Conservation (phyloP, 2,888 invertebrate genomes). For the Polydrusus pterygomalis region DNA sequence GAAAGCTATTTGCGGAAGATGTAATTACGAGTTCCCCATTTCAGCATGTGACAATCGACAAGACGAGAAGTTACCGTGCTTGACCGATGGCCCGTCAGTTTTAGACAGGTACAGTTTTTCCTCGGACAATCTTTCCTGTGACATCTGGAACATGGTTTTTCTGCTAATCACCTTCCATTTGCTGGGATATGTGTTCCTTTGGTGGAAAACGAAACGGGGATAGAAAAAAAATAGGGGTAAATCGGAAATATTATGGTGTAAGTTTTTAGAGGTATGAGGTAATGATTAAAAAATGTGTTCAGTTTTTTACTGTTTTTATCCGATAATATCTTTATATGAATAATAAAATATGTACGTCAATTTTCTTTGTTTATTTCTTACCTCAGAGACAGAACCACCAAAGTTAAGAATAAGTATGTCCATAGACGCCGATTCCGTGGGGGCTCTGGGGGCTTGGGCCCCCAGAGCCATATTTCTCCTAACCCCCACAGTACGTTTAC, state of each 20-base stretch:
- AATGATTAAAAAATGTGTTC: not conserved
- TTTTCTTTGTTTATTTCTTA: no score
- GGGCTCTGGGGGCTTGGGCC: no score
- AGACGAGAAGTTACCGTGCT: slow-evolving; percentile 79
- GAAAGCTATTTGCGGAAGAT: not conserved
- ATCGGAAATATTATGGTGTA: not conserved
- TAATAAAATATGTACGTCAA: no score
- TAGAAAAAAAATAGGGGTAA: not conserved
- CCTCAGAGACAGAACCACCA: no score
- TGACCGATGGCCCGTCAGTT: slow-evolving; percentile 82
- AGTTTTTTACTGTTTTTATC: not conserved
- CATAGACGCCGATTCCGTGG: no score
- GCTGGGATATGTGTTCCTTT: slow-evolving; percentile 81
- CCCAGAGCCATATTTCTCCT: no score
- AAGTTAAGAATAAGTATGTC: no score
- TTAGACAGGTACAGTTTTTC: slow-evolving; percentile 84
- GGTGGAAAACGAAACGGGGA: slow-evolving; percentile 76
- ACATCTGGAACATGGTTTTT: slow-evolving; percentile 79
- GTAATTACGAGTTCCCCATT: not conserved
- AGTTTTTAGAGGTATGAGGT: not conserved
- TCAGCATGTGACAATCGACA: slow-evolving; percentile 78
- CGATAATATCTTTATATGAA: not conserved
- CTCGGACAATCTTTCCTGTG: slow-evolving; percentile 77
- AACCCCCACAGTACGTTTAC: no score
- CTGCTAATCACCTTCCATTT: slow-evolving; percentile 82